Evolutionary conservation across 2,113 vertebrate genomes (phyloP).

Genomic region (Mohoua ochrocephala): DNA sequence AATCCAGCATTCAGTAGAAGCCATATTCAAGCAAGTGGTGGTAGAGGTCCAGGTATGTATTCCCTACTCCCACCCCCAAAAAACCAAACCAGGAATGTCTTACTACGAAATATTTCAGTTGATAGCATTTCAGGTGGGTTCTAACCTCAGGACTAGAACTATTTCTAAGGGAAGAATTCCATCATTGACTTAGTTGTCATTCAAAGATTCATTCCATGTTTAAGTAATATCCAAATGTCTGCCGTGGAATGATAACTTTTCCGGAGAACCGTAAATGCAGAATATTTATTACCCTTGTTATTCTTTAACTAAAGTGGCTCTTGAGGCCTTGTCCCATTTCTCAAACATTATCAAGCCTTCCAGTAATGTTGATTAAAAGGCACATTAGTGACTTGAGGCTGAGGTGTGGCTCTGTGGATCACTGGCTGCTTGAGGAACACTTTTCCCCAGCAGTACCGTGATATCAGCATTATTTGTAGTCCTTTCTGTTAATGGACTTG

Average conservation of each 20-base stretch:
- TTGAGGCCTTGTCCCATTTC: neutral
- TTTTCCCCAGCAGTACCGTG: neutral
- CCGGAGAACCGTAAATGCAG: neutral
- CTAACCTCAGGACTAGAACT: neutral
- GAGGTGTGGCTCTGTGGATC: neutral
- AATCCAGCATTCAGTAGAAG: constrained; percentile 71
- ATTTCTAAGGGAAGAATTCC: neutral
- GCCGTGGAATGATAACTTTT: neutral
- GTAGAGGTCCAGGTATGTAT: constrained; percentile 80
- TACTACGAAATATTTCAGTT: neutral
- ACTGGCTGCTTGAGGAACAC: neutral
- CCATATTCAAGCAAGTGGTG: constrained; percentile 76
- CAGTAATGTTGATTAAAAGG: neutral
- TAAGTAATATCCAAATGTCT: neutral
- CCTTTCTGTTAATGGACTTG: neutral
- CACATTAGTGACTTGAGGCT: neutral
- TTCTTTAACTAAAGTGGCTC: neutral
- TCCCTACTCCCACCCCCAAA: neutral
- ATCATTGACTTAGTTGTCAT: neutral
- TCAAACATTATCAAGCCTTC: neutral
- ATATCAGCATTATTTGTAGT: neutral
- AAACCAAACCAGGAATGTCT: accelerated
- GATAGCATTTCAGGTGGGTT: neutral
- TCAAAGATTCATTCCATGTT: neutral
- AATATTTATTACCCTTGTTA: neutral